Base-by-base conservation (phyloP, 2,888 invertebrate genomes). In the Tanytarsus gracilentus region DNA sequence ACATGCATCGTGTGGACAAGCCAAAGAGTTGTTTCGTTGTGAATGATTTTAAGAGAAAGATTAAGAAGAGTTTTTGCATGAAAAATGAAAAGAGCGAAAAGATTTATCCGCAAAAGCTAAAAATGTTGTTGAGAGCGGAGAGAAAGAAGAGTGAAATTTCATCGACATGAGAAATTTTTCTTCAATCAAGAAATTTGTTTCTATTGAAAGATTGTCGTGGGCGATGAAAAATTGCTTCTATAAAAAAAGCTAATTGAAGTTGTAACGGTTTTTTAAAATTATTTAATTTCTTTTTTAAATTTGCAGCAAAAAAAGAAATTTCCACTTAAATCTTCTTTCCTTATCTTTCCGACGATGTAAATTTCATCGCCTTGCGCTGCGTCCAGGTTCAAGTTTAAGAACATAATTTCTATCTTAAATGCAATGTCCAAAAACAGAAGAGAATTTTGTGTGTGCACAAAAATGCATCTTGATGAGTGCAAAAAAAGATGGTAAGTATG, bases 141-240 rank as follows among this genome's bases (percentile, higher is more conserved):
- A 51, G 51, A 39, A 55, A 39, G 55, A 55, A 40, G 55, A 55
- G 55, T 36, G 40, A 55, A 55, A 55, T 55, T 55, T 55, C 21
- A 21, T 33, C 36, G 14, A 36, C n/a, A 36, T 36, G 36, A 36
- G 36, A 36, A 36, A 36, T n/a, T 14, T 14, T 14, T 14, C 36
- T n/a, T 14, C n/a, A 36, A 36, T n/a, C n/a, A 36, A 36, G 36
- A 36, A 36, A 11, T 6, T 33, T 33, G 16, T 36, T 36, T n/a
- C n/a, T 6, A 36, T n/a, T n/a, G n/a, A n/a, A n/a, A n/a, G n/a
- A n/a, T n/a, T n/a, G n/a, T n/a, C n/a, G n/a, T n/a, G n/a, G n/a
- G n/a, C n/a, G n/a, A n/a, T n/a, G n/a, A n/a, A n/a, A n/a, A n/a
- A n/a, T n/a, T n/a, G n/a, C n/a, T n/a, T n/a, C n/a, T n/a, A n/a